These are phyloP conservation scores for Drosophila elegans DNA, from an alignment of 1,140 invertebrate species.

Conservation along the genomic window DNA sequence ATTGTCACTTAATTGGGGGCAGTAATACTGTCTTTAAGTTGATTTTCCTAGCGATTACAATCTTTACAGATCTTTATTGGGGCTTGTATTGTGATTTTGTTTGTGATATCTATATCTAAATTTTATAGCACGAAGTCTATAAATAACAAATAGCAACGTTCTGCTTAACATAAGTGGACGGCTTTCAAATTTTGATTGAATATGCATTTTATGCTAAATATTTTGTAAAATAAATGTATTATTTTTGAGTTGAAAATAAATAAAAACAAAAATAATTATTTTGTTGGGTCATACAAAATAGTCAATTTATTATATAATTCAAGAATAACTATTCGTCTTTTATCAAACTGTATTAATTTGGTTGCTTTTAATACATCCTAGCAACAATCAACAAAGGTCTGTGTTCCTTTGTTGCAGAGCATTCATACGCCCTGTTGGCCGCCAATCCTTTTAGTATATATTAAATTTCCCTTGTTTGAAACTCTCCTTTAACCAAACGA, in stretches of 20 bases:
- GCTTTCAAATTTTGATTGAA: not conserved
- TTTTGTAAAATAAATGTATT: too few relatives aligned
- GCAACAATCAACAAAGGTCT: constrained; percentile 27
- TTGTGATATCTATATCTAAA: constrained; percentile 7
- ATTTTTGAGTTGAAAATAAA: too few relatives aligned
- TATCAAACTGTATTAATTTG: not conserved
- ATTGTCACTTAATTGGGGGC: constrained; percentile 71
- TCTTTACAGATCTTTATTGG: constrained; percentile 36
- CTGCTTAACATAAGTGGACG: not conserved
- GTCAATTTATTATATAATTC: too few relatives aligned
- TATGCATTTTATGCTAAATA: too few relatives aligned
- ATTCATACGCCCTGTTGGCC: constrained; percentile 26
- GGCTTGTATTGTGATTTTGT: constrained; percentile 41
- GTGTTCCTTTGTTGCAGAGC: constrained; percentile 27
- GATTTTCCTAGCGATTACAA: constrained; percentile 43
- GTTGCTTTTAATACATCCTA: not conserved
- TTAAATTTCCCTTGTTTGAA: constrained; percentile 12
- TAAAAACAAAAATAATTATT: too few relatives aligned
- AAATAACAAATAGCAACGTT: not conserved
- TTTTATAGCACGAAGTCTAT: not conserved
- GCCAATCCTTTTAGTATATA: not conserved
- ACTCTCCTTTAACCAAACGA: not conserved
- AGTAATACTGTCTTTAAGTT: constrained; percentile 45
- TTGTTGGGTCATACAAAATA: too few relatives aligned
- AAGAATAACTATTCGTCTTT: too few relatives aligned